A percentile compares a stretch with the other conserved stretches of the same genome.
phyloP scores from a whole-genome alignment of 2,888 invertebrate species.

The Euplexia lucipara region DNA sequence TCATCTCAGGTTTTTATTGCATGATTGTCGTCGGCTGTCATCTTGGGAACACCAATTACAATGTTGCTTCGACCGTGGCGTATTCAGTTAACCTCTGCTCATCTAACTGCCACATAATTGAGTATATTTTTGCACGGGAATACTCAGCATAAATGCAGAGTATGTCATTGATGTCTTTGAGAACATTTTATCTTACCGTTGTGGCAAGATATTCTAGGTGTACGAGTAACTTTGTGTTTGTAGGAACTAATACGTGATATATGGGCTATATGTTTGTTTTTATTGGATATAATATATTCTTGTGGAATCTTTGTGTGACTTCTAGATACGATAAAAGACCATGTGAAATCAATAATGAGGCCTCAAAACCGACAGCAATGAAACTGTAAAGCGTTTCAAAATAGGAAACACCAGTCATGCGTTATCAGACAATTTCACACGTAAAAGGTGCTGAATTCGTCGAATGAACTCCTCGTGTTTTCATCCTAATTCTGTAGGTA shows the following conservation, averaged over 20 bases:
- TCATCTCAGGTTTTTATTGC: slow-evolving; percentile 75
- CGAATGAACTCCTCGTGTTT: slow-evolving; percentile 24
- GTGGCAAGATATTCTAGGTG: slow-evolving; percentile 13
- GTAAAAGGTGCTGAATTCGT: slow-evolving; percentile 15
- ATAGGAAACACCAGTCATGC: slow-evolving; percentile 38
- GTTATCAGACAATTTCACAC: slow-evolving; percentile 43
- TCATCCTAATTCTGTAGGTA: slow-evolving; percentile 22
- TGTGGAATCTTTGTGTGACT: neutral
- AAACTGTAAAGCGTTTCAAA: slow-evolving; percentile 22
- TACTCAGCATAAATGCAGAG: slow-evolving; percentile 20
- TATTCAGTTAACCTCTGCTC: slow-evolving; percentile 67
- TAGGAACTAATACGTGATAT: neutral
- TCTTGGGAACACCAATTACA: slow-evolving; percentile 77
- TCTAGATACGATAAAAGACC: slow-evolving; percentile 21
- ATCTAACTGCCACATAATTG: slow-evolving; percentile 47
- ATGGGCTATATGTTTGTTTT: neutral
- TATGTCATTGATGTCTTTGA: slow-evolving; percentile 22
- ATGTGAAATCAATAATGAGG: slow-evolving; percentile 30
- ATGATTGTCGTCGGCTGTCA: slow-evolving; percentile 79
- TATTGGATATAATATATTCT: neutral
- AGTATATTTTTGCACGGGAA: slow-evolving; percentile 48
- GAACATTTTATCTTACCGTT: neutral
- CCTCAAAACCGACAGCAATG: slow-evolving; percentile 18
- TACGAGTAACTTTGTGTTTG: neutral
- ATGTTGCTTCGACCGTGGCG: slow-evolving; percentile 73